Base-by-base conservation (phyloP, 1,140 invertebrate genomes). In the Carposina sasakii region DNA sequence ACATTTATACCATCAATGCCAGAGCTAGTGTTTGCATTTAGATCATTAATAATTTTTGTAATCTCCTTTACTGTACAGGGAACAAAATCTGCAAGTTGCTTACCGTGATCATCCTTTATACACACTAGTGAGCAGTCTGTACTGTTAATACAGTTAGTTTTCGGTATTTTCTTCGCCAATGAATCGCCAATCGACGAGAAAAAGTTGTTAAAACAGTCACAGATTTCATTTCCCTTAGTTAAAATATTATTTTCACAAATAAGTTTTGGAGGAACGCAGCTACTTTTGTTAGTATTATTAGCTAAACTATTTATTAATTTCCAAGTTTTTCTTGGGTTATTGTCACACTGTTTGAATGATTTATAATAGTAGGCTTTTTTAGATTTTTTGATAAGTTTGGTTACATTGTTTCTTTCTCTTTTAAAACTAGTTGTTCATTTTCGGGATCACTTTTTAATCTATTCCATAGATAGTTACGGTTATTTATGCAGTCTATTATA, bases 361-460 rank as follows among this genome's bases (percentile, higher is more conserved):
- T 62, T 62, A 13, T 26, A 22, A 15, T 63, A 63, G 21, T 53
- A 58, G 13, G 23, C 17, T 13, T 37, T 44, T 37, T 62, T 62
- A 19, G 37, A 22, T 20, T 30, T 43, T 28, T 62, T 49, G 24
- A 63, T 55, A 12, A 15, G 24, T 40, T 37, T n/a, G 22, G 40
- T 12, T 50, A 58, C 48, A 36, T 34, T 21, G 9, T 49, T 48
- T 55, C 47, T 57, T 50, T 40, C 31, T 28, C 48, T 37, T 20
- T 19, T 30, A 30, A 48, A 40, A 22, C 16, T 8, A 51, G 20
- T 0, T 37, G 8, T 31, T 30, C 1, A 10, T 52, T 37, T 21
- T 13, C 16, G 12, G 47, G 51, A 15, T 48, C 51, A 5, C 5
- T 36, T 41, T 57, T 57, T 16, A 33, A 15, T 30, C 37, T 34